Percentiles rank a stretch among this genome's conserved stretches.
Conservation (phyloP, 2,797 vertebrate genomes). For the Denticeps clupeoides region DNA sequence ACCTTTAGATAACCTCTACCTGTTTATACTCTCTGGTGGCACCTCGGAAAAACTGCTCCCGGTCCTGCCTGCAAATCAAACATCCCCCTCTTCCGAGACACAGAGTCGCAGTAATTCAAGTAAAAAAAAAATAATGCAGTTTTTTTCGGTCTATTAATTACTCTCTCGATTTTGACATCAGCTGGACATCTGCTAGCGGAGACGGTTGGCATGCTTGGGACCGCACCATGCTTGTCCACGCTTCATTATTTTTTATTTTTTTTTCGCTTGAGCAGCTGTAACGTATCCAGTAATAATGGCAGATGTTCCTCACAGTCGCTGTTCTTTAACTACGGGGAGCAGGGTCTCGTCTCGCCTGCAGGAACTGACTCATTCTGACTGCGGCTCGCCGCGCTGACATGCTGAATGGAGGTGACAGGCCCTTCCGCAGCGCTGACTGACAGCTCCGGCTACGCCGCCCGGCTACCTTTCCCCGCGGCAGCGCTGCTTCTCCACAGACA, state of each 20-base stretch:
- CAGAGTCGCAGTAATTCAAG: too few relatives aligned
- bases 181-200: not conserved
- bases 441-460: slow-evolving; percentile 8
- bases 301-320: not conserved
- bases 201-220: not conserved
- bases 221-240: not conserved
- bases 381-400: slow-evolving; percentile 11
- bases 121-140: too few relatives aligned
- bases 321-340: not conserved
- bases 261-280: not conserved
- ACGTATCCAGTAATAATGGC: not conserved
- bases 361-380: slow-evolving; percentile 3
- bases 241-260: not conserved
- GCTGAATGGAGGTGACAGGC: slow-evolving; percentile 16
- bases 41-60: not conserved
- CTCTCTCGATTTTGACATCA: too few relatives aligned
- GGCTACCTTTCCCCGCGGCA: slow-evolving; percentile 1
- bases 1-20: slow-evolving; percentile 21
- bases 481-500: slow-evolving; percentile 9
- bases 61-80: slow-evolving; percentile 5
- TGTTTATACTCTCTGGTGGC: not conserved
- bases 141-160: too few relatives aligned
- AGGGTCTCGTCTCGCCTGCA: too few relatives aligned
- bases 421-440: slow-evolving; percentile 15
- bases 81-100: not conserved